These are phyloP conservation scores for Gouania willdenowi DNA, from an alignment of 2,797 vertebrate genomes.

Conservation along the genomic window DNA sequence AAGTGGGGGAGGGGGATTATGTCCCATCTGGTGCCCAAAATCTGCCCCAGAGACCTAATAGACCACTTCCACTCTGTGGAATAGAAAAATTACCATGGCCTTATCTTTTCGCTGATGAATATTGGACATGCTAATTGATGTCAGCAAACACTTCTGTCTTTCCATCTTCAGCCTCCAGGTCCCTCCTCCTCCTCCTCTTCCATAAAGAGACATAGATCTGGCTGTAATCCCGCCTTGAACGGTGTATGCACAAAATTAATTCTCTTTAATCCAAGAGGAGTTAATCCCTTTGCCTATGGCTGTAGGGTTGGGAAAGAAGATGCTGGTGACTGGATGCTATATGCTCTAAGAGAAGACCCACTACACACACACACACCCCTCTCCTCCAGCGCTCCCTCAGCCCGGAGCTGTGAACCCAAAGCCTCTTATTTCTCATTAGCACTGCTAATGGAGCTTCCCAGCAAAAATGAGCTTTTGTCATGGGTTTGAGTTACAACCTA, in stretches of 20 bases:
- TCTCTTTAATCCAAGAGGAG: slow-evolving; percentile 77
- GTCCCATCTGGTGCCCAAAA: slow-evolving; percentile 71
- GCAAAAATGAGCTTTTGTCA: slow-evolving; percentile 71
- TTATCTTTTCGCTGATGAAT: too few species aligned
- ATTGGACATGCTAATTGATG: too few species aligned
- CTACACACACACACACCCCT: slow-evolving; percentile 3
- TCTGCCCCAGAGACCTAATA: slow-evolving; percentile 55
- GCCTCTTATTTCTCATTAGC: slow-evolving; percentile 80
- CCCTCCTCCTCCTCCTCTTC: slow-evolving; percentile 39
- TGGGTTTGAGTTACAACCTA: slow-evolving; percentile 48
- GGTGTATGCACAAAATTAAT: slow-evolving; percentile 83
- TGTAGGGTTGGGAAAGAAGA: slow-evolving; percentile 44
- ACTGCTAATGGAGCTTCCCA: slow-evolving; percentile 73
- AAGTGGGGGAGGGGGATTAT: slow-evolving; percentile 22
- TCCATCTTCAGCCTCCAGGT: slow-evolving; percentile 39
- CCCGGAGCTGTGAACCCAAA: slow-evolving; percentile 55
- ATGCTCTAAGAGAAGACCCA: slow-evolving; percentile 17
- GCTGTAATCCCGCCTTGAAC: slow-evolving; percentile 76
- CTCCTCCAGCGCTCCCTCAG: slow-evolving; percentile 23
- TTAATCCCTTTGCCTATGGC: slow-evolving; percentile 74
- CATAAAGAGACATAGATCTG: slow-evolving; percentile 68
- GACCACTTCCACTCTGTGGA: too few species aligned
- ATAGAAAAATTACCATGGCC: too few species aligned
- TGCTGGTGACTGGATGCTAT: slow-evolving; percentile 37
- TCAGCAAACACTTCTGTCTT: slow-evolving; percentile 31